phyloP scores from a whole-genome alignment of 2,113 vertebrate species.

The Misgurnus anguillicaudatus region DNA sequence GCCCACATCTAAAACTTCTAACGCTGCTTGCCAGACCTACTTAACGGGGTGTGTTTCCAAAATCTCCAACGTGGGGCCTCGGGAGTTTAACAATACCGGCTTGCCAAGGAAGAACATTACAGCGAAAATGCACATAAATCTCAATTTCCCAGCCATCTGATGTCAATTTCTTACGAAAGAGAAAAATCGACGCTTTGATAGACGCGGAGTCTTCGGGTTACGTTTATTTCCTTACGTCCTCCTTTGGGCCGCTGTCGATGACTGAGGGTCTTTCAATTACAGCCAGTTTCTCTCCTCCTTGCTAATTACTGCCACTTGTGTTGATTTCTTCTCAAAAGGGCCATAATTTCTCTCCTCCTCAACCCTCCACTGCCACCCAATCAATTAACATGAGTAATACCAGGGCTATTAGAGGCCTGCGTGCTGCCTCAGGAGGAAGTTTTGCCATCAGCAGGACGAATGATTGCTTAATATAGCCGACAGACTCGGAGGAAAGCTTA shows the following conservation, averaged over 20 bases:
- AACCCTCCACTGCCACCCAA: constrained; percentile 78
- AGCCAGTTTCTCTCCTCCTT: constrained; percentile 48
- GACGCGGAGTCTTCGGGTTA: constrained; percentile 6
- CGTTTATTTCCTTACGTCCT: background rate
- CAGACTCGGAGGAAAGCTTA: constrained; percentile 80
- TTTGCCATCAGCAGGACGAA: constrained; percentile 87
- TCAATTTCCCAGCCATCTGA: constrained; percentile 14
- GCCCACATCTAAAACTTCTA: constrained; percentile 67
- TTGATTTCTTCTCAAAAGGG: constrained; percentile 58
- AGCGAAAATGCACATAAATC: constrained; percentile 13
- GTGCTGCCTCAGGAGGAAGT: constrained; percentile 80
- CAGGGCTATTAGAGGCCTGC: constrained; percentile 83
- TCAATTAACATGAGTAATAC: constrained; percentile 88
- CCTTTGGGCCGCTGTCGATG: constrained; percentile 30
- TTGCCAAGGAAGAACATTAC: constrained; percentile 20
- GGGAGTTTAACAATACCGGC: constrained; percentile 53
- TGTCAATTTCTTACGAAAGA: constrained; percentile 5
- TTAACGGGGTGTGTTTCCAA: constrained; percentile 70
- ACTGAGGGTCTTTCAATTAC: constrained; percentile 55
- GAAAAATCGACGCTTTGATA: constrained; percentile 19
- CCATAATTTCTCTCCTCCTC: constrained; percentile 64
- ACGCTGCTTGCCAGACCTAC: constrained; percentile 59
- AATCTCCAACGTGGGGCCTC: constrained; percentile 52
- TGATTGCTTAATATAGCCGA: constrained; percentile 88
- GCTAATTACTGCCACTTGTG: constrained; percentile 65